Percentiles rank a stretch among this genome's conserved stretches.
These are phyloP conservation scores for Colistium nudipinnis DNA, from an alignment of 2,113 vertebrate species.

Conservation along the genomic window DNA sequence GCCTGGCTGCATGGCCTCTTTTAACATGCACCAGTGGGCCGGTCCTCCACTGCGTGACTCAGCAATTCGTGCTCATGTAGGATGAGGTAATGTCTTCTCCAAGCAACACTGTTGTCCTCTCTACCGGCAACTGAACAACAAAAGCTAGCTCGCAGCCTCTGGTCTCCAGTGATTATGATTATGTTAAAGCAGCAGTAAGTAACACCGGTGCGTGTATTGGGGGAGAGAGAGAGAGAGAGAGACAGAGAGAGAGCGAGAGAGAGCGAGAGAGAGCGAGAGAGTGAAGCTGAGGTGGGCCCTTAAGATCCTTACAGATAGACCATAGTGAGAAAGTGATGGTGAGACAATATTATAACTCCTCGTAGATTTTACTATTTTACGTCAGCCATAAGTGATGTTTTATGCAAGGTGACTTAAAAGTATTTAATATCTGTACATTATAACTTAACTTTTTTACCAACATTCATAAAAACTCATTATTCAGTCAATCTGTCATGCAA, in stretches of 20 bases:
- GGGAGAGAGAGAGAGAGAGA: too few relatives aligned
- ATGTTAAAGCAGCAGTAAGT: constrained; percentile 3
- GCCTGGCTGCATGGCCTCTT: constrained; percentile 56
- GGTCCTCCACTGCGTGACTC: constrained; percentile 64
- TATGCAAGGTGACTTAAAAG: neutral
- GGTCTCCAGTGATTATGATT: constrained; percentile 14
- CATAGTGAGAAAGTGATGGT: too few relatives aligned
- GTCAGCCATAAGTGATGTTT: too few relatives aligned
- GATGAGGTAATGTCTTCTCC: constrained; percentile 66
- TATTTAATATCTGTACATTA: too few relatives aligned
- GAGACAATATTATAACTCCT: too few relatives aligned
- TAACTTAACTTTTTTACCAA: neutral
- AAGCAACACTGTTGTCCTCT: constrained; percentile 57
- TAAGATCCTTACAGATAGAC: too few relatives aligned
- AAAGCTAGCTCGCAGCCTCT: constrained; percentile 9
- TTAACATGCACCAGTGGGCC: constrained; percentile 51
- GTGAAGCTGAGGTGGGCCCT: too few relatives aligned
- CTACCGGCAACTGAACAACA: constrained; percentile 31
- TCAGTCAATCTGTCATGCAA: neutral
- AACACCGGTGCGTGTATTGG: constrained; percentile 14
- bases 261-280: too few relatives aligned
- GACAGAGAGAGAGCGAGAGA: too few relatives aligned
- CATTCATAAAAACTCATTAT: constrained; percentile 2
- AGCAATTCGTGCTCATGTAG: constrained; percentile 66
- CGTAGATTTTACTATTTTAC: too few relatives aligned